Conservation (phyloP, 2,113 vertebrate species). For the Raphicerus campestris region DNA sequence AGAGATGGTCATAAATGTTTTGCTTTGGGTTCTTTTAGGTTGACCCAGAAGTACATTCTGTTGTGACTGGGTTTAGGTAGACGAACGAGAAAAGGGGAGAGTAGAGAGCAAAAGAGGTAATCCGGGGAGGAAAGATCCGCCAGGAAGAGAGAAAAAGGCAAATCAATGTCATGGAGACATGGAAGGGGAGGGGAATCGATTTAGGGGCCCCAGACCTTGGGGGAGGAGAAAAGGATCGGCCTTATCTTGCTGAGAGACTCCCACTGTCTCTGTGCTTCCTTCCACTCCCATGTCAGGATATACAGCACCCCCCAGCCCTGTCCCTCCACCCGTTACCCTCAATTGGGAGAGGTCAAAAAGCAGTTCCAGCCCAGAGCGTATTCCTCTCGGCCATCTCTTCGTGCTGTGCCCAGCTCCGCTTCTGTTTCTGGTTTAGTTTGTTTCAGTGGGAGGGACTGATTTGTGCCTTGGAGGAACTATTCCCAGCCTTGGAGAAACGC, state of each 20-base stretch:
- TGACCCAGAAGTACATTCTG: background rate
- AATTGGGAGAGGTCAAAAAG: background rate
- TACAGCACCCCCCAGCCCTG: background rate
- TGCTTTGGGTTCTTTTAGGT: background rate
- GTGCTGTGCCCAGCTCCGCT: background rate
- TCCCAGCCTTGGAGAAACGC: slow-evolving; percentile 18
- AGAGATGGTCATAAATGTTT: background rate
- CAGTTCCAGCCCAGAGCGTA: background rate
- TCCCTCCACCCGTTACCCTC: background rate
- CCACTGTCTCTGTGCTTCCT: background rate
- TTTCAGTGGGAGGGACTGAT: background rate
- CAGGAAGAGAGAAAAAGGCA: background rate
- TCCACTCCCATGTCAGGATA: background rate
- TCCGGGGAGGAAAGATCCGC: background rate
- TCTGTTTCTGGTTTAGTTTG: slow-evolving; percentile 27
- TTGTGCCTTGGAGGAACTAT: slow-evolving; percentile 15
- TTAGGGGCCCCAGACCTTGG: background rate
- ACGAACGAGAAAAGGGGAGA: background rate
- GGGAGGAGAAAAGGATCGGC: background rate
- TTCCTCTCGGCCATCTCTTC: background rate
- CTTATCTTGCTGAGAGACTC: background rate
- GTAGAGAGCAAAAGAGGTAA: background rate
- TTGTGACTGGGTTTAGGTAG: background rate
- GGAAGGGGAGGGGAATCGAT: background rate
- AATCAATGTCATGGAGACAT: too few relatives aligned